A percentile compares a stretch with the other conserved stretches of the same genome.
These are phyloP conservation scores for Eremobia ochroleuca DNA, from an alignment of 2,888 invertebrate species.

Conservation along the genomic window DNA sequence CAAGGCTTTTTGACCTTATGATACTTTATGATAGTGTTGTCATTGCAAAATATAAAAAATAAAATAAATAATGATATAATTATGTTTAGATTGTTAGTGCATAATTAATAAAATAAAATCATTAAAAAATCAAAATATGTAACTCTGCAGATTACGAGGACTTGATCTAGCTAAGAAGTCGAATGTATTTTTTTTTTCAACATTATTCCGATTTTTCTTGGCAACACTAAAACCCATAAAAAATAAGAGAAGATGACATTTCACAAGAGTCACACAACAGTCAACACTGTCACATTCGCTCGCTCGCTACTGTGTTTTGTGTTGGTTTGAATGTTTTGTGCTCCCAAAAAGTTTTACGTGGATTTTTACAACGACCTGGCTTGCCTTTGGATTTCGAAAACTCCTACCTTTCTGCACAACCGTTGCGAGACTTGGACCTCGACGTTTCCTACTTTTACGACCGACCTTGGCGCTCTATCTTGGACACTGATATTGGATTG, in stretches of 20 bases:
- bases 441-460: background rate
- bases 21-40: background rate
- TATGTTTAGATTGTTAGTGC: background rate
- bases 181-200: background rate
- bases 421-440: no score
- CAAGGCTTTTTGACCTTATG: background rate
- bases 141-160: background rate
- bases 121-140: background rate
- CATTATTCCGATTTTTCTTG: background rate
- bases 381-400: background rate
- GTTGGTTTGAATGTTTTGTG: background rate
- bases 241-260: background rate
- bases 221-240: background rate
- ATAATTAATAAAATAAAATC: background rate
- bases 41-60: background rate
- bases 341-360: background rate
- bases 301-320: no score
- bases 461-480: background rate
- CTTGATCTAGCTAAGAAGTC: background rate
- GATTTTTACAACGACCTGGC: conserved; percentile 3
- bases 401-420: no score
- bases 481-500: background rate
- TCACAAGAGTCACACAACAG: background rate
- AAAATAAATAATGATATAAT: no score
- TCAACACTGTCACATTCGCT: background rate